Percentiles rank a stretch among this genome's conserved stretches.
These are phyloP conservation scores for Anser brachyrhynchus DNA, from an alignment of 2,113 vertebrate species.

Conservation along the genomic window DNA sequence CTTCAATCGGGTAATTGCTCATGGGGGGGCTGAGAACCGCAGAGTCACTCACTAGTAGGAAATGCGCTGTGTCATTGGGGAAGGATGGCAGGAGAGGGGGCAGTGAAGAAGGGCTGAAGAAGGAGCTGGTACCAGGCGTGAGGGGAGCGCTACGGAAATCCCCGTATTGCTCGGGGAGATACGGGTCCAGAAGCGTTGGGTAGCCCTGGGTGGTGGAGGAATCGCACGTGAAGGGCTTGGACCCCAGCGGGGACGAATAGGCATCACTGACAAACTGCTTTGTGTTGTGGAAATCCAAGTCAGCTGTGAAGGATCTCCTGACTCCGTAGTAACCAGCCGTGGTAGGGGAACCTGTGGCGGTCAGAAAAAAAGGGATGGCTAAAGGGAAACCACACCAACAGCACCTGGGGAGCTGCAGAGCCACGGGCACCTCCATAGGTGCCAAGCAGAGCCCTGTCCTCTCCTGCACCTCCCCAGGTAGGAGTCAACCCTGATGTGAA, in stretches of 20 bases:
- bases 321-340: slow-evolving; percentile 82
- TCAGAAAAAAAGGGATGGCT: neutral
- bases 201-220: slow-evolving; percentile 77
- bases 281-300: slow-evolving; percentile 82
- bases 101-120: slow-evolving; percentile 80
- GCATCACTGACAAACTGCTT: slow-evolving; percentile 83
- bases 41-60: slow-evolving; percentile 83
- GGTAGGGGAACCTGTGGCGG: slow-evolving; percentile 81
- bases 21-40: neutral
- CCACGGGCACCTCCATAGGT: neutral
- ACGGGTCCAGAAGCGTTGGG: slow-evolving; percentile 84
- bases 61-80: slow-evolving; percentile 79
- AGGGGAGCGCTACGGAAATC: slow-evolving; percentile 82
- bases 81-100: slow-evolving; percentile 85
- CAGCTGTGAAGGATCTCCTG: slow-evolving; percentile 84
- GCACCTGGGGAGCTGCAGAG: neutral
- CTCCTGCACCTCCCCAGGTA: neutral
- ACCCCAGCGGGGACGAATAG: slow-evolving; percentile 74
- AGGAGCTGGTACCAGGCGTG: slow-evolving; percentile 65
- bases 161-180: slow-evolving; percentile 81
- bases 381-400: neutral
- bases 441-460: neutral
- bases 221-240: slow-evolving; percentile 86
- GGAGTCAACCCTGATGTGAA: neutral
- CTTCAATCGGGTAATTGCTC: fast-evolving